phyloP scores from a whole-genome alignment of 2,113 vertebrate genomes.

The Mustela lutreola region DNA sequence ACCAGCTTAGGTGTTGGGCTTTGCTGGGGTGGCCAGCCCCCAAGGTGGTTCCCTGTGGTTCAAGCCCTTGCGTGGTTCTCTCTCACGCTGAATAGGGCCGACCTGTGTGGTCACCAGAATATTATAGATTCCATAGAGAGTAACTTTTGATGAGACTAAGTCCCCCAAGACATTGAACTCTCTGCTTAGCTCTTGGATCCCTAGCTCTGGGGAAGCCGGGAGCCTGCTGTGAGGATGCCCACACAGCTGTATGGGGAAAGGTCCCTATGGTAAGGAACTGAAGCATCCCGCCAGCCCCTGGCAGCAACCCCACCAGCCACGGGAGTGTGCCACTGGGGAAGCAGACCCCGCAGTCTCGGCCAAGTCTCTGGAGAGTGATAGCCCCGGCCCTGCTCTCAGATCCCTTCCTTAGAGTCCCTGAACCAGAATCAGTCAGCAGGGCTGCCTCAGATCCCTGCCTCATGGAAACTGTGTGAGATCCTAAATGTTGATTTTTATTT shows the following conservation, averaged over 20 bases:
- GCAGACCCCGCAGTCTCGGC: not conserved
- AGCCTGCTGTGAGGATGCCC: not conserved
- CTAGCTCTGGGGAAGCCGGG: not conserved
- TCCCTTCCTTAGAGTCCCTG: not conserved
- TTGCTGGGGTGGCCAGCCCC: not conserved
- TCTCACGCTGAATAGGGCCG: not conserved
- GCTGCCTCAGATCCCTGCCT: not conserved
- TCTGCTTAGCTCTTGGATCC: not conserved
- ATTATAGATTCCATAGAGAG: not conserved
- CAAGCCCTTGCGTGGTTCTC: not conserved
- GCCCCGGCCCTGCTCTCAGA: fast-evolving
- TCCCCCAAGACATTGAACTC: not conserved
- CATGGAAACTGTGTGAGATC: not conserved
- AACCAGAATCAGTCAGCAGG: not conserved
- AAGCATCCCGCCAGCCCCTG: not conserved
- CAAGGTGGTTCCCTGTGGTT: not conserved
- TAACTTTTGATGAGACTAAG: not conserved
- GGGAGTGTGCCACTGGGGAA: not conserved
- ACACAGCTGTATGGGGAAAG: not conserved
- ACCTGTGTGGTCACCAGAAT: not conserved
- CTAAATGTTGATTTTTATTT: slow-evolving; percentile 16
- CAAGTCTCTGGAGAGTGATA: not conserved
- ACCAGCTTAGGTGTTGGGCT: fast-evolving
- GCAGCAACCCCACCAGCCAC: too few species aligned
- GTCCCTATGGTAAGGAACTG: fast-evolving